Base-by-base conservation (phyloP, 2,113 vertebrate genomes). In the Platycercus adscitus region DNA sequence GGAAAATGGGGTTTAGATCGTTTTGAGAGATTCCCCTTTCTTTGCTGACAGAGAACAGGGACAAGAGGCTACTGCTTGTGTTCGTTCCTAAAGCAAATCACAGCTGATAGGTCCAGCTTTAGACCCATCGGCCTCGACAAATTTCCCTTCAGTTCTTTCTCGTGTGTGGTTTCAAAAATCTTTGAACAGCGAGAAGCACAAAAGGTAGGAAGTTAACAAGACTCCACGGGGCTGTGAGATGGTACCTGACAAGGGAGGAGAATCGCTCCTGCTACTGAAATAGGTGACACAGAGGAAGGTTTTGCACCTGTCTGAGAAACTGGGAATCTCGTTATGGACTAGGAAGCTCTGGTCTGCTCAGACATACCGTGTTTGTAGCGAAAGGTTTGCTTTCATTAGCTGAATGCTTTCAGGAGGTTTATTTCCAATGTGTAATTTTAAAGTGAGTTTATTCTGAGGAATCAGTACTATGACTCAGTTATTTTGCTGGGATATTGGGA, bases 121-220 rank as follows among this genome's bases (percentile, higher is more conserved):
- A 84, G 88, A 81, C 86, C 23, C 7, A 92, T 69, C 3, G 18
- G 85, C 64, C 93, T 93, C 86, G 82, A 89, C 85, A 90, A 91
- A 90, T 93, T 90, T 91, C 76, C 47, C 68, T 91, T 63, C 76
- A 68, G 33, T 83, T 90, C 86, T 78, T 96, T 78, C 76, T 91
- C 71, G 69, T 86, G 65, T 78, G 80, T 41, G 26, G 81, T 94
- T 95, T 96, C 89, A 93, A 71, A 90, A 91, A 90, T 95, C 90
- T 94, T 96, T 93, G 93, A 94, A 73, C 55, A 52, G 82, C 12
- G 2, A 88, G 86, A 91, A 88, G 82, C 91, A 93, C 93, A 95
- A 94, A 93, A 96, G 90, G 96, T 64, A 94, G 72, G 83, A 90
- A 96, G 94, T 88, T 96, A 96, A 95, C 90, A 93, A 96, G 94